These are phyloP conservation scores for Lamellibrachia luymesi DNA, from an alignment of 1,140 invertebrate genomes.

Conservation along the genomic window DNA sequence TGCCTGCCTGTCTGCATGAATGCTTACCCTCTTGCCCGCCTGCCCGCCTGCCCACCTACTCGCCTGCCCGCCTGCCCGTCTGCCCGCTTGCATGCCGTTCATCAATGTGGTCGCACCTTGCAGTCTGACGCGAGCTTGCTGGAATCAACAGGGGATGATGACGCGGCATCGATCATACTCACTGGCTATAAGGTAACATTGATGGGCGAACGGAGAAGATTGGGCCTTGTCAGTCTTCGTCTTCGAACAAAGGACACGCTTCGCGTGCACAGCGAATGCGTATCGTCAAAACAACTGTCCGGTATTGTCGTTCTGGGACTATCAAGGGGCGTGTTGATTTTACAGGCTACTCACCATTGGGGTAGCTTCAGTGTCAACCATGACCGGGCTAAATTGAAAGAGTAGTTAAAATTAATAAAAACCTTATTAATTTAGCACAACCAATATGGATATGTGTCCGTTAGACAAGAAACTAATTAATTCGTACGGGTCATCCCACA, in stretches of 20 bases:
- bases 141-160: background rate
- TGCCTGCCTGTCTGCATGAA: background rate
- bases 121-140: background rate
- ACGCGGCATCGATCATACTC: background rate
- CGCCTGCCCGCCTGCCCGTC: background rate
- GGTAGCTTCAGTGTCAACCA: background rate
- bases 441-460: too few relatives aligned
- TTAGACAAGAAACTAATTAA: too few relatives aligned
- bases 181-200: background rate
- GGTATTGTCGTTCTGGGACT: background rate
- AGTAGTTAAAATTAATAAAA: too few relatives aligned
- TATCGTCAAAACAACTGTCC: background rate
- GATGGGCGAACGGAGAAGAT: background rate
- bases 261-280: background rate
- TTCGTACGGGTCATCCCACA: background rate
- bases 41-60: background rate
- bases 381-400: background rate
- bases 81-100: background rate
- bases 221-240: background rate
- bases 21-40: background rate
- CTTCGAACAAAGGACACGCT: background rate
- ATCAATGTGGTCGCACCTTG: background rate
- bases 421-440: too few relatives aligned
- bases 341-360: background rate
- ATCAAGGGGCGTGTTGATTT: background rate